Evolutionary conservation across 1,140 invertebrate genomes (phyloP).

Genomic region (Calephelis nemesis): DNA sequence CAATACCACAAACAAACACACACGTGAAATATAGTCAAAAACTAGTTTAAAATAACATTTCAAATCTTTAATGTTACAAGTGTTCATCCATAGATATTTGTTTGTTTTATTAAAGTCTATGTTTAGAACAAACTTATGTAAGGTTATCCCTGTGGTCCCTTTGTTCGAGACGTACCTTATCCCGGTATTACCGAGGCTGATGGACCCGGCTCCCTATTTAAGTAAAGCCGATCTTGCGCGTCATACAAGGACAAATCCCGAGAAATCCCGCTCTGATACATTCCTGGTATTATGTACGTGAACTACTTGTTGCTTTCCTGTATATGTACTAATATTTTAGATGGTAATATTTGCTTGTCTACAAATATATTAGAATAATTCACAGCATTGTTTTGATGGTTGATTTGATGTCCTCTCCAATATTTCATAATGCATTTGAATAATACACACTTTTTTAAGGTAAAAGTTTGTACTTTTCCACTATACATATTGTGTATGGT

Average conservation of each 20-base stretch:
- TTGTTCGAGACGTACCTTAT: slow-evolving; percentile 5
- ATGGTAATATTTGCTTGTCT: neutral
- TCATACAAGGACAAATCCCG: slow-evolving; percentile 30
- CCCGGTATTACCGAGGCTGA: slow-evolving; percentile 27
- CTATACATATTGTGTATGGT: too few species aligned
- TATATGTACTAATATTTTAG: slow-evolving; percentile 12
- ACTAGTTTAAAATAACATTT: too few species aligned
- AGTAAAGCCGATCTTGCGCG: slow-evolving; percentile 32
- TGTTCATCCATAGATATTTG: too few species aligned
- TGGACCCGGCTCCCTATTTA: slow-evolving; percentile 26
- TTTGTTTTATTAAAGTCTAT: neutral
- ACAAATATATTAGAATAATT: too few species aligned
- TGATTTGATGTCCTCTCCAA: too few species aligned
- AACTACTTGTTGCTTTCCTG: slow-evolving; percentile 25
- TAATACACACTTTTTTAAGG: too few species aligned
- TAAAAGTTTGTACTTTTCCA: too few species aligned
- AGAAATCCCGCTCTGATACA: slow-evolving; percentile 21
- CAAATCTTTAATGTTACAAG: too few species aligned
- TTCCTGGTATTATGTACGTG: slow-evolving; percentile 13
- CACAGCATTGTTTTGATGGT: too few species aligned
- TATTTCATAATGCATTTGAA: too few species aligned
- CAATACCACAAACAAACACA: too few species aligned
- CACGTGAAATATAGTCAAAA: too few species aligned
- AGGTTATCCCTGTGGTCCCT: neutral
- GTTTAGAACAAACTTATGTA: neutral